Evolutionary conservation across 2,113 vertebrate genomes (phyloP), one percentile per base, ranked within the genome.

Genomic region (Marcusenius ussheri): DNA sequence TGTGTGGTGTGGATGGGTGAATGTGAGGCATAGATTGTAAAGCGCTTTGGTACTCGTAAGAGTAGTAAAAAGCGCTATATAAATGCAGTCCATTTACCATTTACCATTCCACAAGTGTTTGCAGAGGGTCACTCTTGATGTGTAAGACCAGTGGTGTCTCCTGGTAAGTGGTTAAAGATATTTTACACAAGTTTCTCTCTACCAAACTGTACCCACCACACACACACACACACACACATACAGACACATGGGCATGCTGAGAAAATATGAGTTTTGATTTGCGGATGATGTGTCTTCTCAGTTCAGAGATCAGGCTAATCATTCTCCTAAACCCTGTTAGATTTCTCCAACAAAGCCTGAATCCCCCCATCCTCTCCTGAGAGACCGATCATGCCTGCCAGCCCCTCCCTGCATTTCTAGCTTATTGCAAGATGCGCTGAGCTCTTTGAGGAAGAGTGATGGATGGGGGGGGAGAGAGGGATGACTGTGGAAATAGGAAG

Each of bases 251-350:
- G 74, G 74, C 35, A 5, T 42, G 35, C 74, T 39, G 62, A 70
- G 62, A 42, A 80, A 42, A 80, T 80, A 80, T 80, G 35, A 35
- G 35, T 42, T 80, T 19, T 80, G 74, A 39, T 42, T 80, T 80
- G 74, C 3, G 62, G 62, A 80, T 42, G 74, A 80, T 39, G 74
- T 42, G 74, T 42, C 17, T 35, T 42, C 74, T 80, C 35, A 42
- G 74, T 80, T 80, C 74, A 80, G 74, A 35, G 35, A 80, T 80
- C 74, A 42, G 74, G 6, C 35, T 80, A 80, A 80, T 80, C 31
- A 80, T 80, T 80, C 74, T 42, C 35, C 74, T 80, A 80, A 80
- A 80, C 74, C 74, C 74, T 39, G 74, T 42, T 80, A 80, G 74
- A 80, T 42, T 80, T 80, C 74, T 80, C 35, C 17, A 80, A 80